A percentile compares a stretch with the other conserved stretches of the same genome.
Evolutionary conservation across 2,113 vertebrate species (phyloP).

Genomic region (Abramis brama): DNA sequence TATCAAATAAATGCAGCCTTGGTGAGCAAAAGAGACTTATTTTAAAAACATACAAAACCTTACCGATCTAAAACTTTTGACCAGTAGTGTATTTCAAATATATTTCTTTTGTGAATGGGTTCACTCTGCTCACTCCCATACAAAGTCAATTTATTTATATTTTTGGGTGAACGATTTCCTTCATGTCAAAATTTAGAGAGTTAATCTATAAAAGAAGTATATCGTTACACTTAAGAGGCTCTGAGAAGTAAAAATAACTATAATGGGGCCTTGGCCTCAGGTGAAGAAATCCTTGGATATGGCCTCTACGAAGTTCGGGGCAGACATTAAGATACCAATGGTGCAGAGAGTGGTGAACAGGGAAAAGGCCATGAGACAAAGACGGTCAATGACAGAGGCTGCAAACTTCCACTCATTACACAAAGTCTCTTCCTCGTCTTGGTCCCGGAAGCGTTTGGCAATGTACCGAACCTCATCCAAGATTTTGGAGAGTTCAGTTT

Average conservation of each 20-base stretch:
- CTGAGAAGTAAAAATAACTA: constrained; percentile 4
- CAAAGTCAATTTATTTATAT: neutral
- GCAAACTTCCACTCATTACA: constrained; percentile 97
- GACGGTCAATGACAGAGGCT: constrained; percentile 91
- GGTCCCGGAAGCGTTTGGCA: constrained; percentile 86
- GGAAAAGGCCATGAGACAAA: constrained; percentile 93
- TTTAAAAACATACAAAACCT: no score
- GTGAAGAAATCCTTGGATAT: constrained; percentile 93
- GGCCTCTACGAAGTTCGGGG: constrained; percentile 91
- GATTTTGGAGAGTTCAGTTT: constrained; percentile 86
- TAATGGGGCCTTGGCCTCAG: constrained; percentile 57
- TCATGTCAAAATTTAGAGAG: neutral
- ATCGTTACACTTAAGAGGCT: neutral
- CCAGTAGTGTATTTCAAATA: no score
- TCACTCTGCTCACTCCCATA: neutral
- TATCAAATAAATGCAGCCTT: no score
- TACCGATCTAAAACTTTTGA: no score
- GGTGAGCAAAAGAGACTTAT: no score
- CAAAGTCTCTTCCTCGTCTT: constrained; percentile 83
- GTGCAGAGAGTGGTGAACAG: constrained; percentile 93
- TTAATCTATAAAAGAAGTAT: neutral
- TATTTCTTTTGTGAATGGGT: no score
- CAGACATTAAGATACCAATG: constrained; percentile 94
- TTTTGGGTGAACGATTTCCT: neutral
- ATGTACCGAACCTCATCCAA: constrained; percentile 92